Evolutionary conservation across 1,140 invertebrate species (phyloP), one percentile per base, ranked within the genome.

Genomic region (Metaphire vulgaris): DNA sequence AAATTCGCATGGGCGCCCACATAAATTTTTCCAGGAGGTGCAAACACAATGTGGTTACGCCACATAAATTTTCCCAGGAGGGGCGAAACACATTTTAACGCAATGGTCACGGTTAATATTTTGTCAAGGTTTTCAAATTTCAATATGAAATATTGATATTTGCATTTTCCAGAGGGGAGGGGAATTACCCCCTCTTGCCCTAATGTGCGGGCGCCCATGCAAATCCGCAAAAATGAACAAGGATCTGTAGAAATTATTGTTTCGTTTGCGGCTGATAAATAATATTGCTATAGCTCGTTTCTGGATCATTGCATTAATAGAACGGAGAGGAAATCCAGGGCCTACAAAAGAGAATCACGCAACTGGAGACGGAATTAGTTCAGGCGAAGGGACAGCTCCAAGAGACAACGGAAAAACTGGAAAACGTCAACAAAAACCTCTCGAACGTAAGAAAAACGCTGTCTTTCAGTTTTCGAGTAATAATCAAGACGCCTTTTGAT

Each of bases 271-370:
- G 6, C 41, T 56, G 21, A 12, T 21, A 12, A 21, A 56, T 56
- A 56, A 12, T 6, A 56, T 56, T 21, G 6, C 6, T 56, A 12
- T 21, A 12, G 21, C 21, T 56, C 41, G 6, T 6, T 56, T 56
- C 41, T 56, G 41, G 41, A 12, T 21, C 41, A 56, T 56, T 56
- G 41, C 21, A 21, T 56, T 56, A 6, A 21, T 56, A 96, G 93
- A 91, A 93, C 78, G 96, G 98, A 89, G 97, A 98, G 88, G 96
- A 99, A 86, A 93, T 96, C 76, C 92, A 94, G 83, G 91, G 93
- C 81, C 90, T 99, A 76, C 96, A 99, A 88, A 99, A 99, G 90
- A 99, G 99, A 90, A 98, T 98, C 90, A 94, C 97, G 88, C 93
- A 94, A 83, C 94, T 98, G 88, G 96, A 99, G 88, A 98, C 98